Evolutionary conservation across 2,797 vertebrate species (phyloP).

Genomic region (Lagorchestes hirsutus): DNA sequence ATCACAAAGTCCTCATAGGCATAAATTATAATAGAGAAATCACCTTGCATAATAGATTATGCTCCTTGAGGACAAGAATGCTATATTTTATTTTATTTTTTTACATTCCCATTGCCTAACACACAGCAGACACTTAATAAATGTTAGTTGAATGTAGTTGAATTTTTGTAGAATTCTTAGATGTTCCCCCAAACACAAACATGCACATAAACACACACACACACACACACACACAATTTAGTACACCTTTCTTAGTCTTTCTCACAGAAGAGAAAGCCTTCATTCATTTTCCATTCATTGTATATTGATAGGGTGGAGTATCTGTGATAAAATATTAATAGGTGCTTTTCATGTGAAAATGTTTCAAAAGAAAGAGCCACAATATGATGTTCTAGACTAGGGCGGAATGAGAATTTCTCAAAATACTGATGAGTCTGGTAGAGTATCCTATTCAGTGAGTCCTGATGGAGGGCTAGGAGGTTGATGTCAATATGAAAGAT

Average conservation of each 20-base stretch:
- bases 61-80: not conserved
- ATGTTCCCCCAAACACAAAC: not conserved
- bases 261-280: not conserved
- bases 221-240: not conserved
- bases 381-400: not conserved
- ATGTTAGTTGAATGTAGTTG: not conserved
- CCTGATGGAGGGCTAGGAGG: not conserved
- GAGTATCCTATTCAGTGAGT: not conserved
- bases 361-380: not conserved
- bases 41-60: not conserved
- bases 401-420: not conserved
- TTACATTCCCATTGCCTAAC: not conserved
- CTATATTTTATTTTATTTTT: not conserved
- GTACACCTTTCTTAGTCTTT: not conserved
- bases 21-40: not conserved
- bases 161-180: not conserved
- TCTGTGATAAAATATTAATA: not conserved
- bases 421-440: not conserved
- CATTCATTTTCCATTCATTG: not conserved
- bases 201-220: not conserved
- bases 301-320: not conserved
- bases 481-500: not conserved
- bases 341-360: not conserved
- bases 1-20: not conserved
- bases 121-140: not conserved